Evolutionary conservation across 2,113 vertebrate genomes (phyloP).

Genomic region (Gallinago jamesoni): DNA sequence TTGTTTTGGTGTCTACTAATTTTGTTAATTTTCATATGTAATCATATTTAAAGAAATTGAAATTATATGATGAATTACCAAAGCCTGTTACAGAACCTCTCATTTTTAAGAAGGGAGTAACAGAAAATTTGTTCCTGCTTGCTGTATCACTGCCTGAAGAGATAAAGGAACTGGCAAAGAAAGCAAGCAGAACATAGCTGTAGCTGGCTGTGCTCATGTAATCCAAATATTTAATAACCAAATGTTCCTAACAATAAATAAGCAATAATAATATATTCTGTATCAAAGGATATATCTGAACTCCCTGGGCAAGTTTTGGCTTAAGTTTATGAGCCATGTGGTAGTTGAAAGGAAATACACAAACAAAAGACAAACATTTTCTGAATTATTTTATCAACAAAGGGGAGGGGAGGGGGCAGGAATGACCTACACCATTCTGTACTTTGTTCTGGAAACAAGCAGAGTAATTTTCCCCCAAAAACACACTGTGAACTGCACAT

Average conservation of each 20-base stretch:
- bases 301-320: neutral
- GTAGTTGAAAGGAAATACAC: neutral
- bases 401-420: neutral
- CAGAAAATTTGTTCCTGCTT: neutral
- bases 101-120: neutral
- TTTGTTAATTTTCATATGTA: neutral
- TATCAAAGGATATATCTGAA: neutral
- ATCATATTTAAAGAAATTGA: neutral
- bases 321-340: neutral
- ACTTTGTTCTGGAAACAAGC: neutral
- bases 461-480: neutral
- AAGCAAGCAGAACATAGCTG: neutral
- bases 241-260: slow-evolving; percentile 4
- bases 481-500: neutral
- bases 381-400: neutral
- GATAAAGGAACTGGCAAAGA: neutral
- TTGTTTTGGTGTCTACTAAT: neutral
- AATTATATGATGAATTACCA: neutral
- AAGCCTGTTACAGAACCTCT: neutral
- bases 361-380: neutral
- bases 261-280: neutral
- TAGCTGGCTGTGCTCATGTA: neutral
- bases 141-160: neutral
- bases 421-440: neutral
- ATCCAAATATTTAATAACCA: slow-evolving; percentile 19